Conservation (phyloP, 2,888 invertebrate species). For the Labia minor region DNA sequence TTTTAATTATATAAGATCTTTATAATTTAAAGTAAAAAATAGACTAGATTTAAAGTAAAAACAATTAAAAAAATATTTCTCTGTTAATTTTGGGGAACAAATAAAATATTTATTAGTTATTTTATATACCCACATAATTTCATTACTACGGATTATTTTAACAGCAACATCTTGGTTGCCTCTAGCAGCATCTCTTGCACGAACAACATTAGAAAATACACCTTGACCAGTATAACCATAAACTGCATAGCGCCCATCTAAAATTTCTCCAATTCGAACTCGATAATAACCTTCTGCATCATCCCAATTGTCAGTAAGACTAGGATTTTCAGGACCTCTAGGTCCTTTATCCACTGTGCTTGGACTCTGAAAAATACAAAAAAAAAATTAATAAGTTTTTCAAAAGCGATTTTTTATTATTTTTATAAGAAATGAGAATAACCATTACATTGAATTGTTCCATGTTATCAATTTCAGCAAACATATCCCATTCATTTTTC, state of each 20-base stretch:
- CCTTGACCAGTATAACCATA: conserved; percentile 98
- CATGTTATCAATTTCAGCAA: conserved; percentile 83
- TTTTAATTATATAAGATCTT: neutral
- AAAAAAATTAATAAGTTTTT: conserved; percentile 21
- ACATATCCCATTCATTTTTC: conserved; percentile 76
- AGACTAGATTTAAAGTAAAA: neutral
- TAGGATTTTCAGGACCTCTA: conserved; percentile 62
- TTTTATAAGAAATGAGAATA: conserved; percentile 17
- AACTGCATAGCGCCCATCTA: conserved; percentile 86
- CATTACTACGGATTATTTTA: conserved; percentile 97
- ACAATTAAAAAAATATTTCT: neutral
- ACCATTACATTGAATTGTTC: conserved; percentile 58
- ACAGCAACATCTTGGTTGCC: conserved; percentile 87
- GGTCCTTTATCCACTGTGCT: conserved; percentile 42
- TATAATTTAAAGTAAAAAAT: neutral
- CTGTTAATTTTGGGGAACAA: no score
- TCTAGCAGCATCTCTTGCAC: conserved; percentile 82
- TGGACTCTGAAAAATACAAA: conserved; percentile 48
- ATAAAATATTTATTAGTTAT: no score
- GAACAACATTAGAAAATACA: conserved; percentile 93
- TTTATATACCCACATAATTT: conserved; percentile 74
- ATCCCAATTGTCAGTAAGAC: conserved; percentile 97
- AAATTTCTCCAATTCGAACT: conserved; percentile 85
- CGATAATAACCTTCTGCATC: conserved; percentile 98
- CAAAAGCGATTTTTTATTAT: no score